These are phyloP conservation scores for Palythoa grandis DNA, from an alignment of 92 coral and sea anemone species.

Conservation along the genomic window DNA sequence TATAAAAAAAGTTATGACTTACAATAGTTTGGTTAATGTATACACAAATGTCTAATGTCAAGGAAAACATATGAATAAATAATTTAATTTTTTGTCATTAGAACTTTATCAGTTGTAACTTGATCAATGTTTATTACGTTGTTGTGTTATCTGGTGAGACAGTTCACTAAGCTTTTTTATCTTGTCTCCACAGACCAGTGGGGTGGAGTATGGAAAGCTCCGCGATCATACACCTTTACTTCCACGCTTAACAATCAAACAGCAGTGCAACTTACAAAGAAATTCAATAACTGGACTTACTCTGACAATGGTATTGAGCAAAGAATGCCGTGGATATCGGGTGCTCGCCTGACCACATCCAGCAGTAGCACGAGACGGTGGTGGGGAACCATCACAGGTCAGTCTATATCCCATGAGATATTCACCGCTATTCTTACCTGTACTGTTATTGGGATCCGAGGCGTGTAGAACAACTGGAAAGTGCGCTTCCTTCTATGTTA, in stretches of 20 bases:
- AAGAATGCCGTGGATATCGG: constrained; percentile 76
- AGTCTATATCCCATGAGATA: not conserved
- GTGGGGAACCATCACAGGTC: constrained; percentile 27
- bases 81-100: too few relatives aligned
- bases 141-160: not conserved
- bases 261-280: constrained; percentile 52
- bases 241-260: constrained; percentile 63
- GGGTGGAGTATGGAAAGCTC: constrained; percentile 86
- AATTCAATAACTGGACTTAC: constrained; percentile 70
- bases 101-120: not conserved
- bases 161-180: not conserved
- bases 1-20: too few relatives aligned
- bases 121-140: not conserved
- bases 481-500: too few relatives aligned
- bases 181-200: constrained; percentile 49
- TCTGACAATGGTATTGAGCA: constrained; percentile 60
- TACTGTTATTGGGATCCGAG: too few relatives aligned
- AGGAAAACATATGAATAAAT: too few relatives aligned
- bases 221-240: constrained; percentile 68
- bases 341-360: constrained; percentile 63
- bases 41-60: too few relatives aligned
- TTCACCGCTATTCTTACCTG: too few relatives aligned
- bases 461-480: too few relatives aligned
- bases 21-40: too few relatives aligned
- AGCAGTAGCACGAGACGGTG: constrained; percentile 4